A percentile compares a stretch with the other conserved stretches of the same genome.
Conservation (phyloP, 2,113 vertebrate species). For the Syrrhaptes paradoxus region DNA sequence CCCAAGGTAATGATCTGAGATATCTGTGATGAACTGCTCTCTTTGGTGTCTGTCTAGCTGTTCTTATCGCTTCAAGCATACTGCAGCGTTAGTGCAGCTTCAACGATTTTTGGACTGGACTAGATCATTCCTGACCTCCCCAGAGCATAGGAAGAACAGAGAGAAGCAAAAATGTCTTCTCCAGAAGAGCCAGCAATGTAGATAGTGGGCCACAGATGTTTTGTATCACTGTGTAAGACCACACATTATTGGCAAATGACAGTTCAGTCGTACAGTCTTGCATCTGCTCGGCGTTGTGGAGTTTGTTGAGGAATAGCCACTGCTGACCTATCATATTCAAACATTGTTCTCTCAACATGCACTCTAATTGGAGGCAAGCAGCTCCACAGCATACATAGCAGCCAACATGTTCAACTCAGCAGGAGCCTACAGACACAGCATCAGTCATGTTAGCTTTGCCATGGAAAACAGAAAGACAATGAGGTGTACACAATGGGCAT, state of each 20-base stretch:
- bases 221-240: neutral
- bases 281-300: neutral
- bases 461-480: neutral
- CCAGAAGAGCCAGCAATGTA: neutral
- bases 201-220: neutral
- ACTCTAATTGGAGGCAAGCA: neutral
- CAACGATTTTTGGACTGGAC: neutral
- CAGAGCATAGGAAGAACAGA: neutral
- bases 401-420: neutral
- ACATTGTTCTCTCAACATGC: neutral
- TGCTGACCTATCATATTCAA: neutral
- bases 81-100: neutral
- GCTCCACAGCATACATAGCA: neutral
- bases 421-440: neutral
- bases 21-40: rapidly evolving
- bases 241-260: neutral
- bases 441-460: neutral
- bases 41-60: neutral
- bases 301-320: neutral
- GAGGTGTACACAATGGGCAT: neutral
- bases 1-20: neutral
- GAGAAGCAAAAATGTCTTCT: neutral
- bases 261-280: neutral
- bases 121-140: neutral
- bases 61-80: neutral